A percentile compares a stretch with the other conserved stretches of the same genome.
Conservation (phyloP, 2,113 vertebrate genomes). For the Microtus montanus region DNA sequence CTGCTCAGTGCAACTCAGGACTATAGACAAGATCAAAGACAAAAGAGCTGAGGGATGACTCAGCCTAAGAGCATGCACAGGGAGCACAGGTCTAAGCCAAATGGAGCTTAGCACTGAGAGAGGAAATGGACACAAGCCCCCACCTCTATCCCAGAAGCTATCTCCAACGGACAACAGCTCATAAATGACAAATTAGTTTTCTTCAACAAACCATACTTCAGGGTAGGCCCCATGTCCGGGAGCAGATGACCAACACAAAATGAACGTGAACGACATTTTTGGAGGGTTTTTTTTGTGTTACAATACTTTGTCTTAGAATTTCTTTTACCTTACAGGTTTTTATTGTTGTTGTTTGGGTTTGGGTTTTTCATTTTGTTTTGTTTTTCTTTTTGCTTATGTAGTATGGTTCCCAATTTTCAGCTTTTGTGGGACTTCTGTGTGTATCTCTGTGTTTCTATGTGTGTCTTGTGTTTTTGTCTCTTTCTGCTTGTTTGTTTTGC, state of each 20-base stretch:
- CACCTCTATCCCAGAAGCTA: background rate
- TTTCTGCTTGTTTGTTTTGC: background rate
- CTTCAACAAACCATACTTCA: background rate
- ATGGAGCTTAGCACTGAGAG: background rate
- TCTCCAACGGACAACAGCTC: background rate
- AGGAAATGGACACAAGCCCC: background rate
- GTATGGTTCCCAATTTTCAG: background rate
- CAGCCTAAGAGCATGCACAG: background rate
- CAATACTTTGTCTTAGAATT: background rate
- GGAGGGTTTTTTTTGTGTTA: background rate
- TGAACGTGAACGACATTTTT: background rate
- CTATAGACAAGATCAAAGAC: background rate
- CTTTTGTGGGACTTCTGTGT: background rate
- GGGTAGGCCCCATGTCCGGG: background rate
- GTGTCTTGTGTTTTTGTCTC: background rate
- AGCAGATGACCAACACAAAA: background rate
- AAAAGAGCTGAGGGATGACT: background rate
- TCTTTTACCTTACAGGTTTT: background rate
- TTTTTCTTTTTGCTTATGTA: background rate
- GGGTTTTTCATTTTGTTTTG: too few species aligned
- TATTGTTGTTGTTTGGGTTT: too few species aligned
- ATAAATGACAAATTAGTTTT: background rate
- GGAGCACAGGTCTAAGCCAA: background rate
- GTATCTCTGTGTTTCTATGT: background rate
- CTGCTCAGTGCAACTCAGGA: background rate